Evolutionary conservation across 2,797 vertebrate species (phyloP).

Genomic region (Agapornis canus): DNA sequence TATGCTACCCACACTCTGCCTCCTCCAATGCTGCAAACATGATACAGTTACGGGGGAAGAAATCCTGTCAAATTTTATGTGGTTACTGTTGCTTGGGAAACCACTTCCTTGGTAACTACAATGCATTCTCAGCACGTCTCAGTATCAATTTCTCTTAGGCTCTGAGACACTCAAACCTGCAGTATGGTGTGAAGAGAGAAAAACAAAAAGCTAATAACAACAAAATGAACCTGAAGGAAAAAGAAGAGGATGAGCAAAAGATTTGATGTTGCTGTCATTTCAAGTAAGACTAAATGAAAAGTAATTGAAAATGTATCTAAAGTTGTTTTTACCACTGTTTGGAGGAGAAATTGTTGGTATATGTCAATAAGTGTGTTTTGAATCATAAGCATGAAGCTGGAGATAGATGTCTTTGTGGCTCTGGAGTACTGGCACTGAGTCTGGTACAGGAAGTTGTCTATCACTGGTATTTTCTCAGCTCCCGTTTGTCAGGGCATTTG

Average conservation of each 20-base stretch:
- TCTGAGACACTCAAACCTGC: slow-evolving; percentile 10
- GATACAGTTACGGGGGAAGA: neutral
- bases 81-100: slow-evolving; percentile 68
- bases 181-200: neutral
- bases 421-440: neutral
- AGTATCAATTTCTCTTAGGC: slow-evolving; percentile 26
- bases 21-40: neutral
- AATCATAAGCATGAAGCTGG: neutral
- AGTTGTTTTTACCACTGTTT: neutral
- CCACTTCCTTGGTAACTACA: slow-evolving; percentile 58
- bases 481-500: neutral
- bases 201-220: neutral
- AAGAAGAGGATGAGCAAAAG: neutral
- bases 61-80: slow-evolving; percentile 40
- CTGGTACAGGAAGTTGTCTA: neutral
- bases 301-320: neutral
- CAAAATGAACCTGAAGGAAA: neutral
- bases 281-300: neutral
- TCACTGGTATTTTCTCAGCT: neutral
- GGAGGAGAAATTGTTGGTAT: neutral
- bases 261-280: neutral
- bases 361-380: neutral
- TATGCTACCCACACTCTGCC: neutral
- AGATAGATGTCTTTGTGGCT: neutral
- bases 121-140: slow-evolving; percentile 44